Evolutionary conservation across 2,113 vertebrate genomes (phyloP).

Genomic region (Xenotilapia leptura): DNA sequence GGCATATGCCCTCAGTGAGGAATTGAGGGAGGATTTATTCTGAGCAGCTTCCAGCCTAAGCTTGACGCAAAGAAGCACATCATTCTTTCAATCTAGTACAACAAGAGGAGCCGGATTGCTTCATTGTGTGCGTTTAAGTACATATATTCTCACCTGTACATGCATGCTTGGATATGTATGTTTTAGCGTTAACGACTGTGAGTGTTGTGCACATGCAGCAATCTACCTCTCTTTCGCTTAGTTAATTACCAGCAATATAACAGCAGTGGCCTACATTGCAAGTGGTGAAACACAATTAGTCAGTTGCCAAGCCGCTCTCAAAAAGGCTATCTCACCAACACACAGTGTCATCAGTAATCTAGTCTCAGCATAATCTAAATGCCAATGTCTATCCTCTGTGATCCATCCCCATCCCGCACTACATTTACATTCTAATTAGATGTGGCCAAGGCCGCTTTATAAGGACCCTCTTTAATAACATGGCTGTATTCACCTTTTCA

Average conservation of each 20-base stretch:
- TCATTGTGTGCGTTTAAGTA: not conserved
- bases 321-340: slow-evolving; percentile 66
- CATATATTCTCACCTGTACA: not conserved
- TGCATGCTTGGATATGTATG: not conserved
- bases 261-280: slow-evolving; percentile 21
- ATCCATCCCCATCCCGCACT: slow-evolving; percentile 53
- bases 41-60: slow-evolving; percentile 20
- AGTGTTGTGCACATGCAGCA: slow-evolving; percentile 19
- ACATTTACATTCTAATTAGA: slow-evolving; percentile 73
- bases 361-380: slow-evolving; percentile 71
- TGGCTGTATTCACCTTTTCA: slow-evolving; percentile 60
- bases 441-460: slow-evolving; percentile 53
- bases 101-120: slow-evolving; percentile 23
- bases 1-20: slow-evolving; percentile 59
- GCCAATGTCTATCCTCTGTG: slow-evolving; percentile 69
- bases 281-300: slow-evolving; percentile 63
- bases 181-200: not conserved
- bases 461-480: slow-evolving; percentile 63
- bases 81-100: slow-evolving; percentile 17
- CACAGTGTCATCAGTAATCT: slow-evolving; percentile 71
- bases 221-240: slow-evolving; percentile 22
- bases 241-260: slow-evolving; percentile 51
- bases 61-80: slow-evolving; percentile 27
- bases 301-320: slow-evolving; percentile 54
- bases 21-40: slow-evolving; percentile 50